These are phyloP conservation scores for Paedocypris micromegethes DNA, from an alignment of 2,797 vertebrate species.

Conservation along the genomic window DNA sequence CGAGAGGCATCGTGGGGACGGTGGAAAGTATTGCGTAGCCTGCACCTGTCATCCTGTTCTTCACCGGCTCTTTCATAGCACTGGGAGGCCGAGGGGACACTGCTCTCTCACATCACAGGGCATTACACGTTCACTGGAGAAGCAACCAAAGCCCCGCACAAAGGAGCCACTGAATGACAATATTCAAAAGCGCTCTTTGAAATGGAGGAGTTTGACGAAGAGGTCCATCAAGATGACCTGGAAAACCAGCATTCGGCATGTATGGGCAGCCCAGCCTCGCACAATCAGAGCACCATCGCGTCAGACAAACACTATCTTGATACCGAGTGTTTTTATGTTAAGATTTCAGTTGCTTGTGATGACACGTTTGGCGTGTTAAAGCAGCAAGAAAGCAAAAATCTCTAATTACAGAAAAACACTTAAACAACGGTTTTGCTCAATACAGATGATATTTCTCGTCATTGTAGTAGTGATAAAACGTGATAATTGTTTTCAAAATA, in stretches of 20 bases:
- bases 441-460: no score
- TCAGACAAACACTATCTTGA: no score
- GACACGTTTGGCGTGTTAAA: no score
- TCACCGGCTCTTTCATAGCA: conserved; percentile 29
- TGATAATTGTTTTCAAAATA: no score
- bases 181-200: conserved; percentile 45
- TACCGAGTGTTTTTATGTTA: no score
- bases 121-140: conserved; percentile 34
- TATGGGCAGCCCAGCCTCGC: no score
- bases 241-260: neutral
- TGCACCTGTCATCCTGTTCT: conserved; percentile 33
- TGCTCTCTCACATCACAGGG: conserved; percentile 35
- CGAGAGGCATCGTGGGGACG: conserved; percentile 23
- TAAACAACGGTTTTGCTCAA: no score
- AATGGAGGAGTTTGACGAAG: conserved; percentile 34
- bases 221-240: conserved; percentile 19
- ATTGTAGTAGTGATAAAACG: no score
- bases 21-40: conserved; percentile 23
- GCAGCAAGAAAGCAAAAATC: no score
- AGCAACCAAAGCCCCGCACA: conserved; percentile 37
- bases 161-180: conserved; percentile 32
- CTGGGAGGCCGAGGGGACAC: conserved; percentile 26
- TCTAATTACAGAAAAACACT: no score
- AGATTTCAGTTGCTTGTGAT: no score
- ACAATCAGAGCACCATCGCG: no score